These are phyloP conservation scores for Cancer borealis DNA, from an alignment of 2,888 invertebrate species.

Conservation along the genomic window DNA sequence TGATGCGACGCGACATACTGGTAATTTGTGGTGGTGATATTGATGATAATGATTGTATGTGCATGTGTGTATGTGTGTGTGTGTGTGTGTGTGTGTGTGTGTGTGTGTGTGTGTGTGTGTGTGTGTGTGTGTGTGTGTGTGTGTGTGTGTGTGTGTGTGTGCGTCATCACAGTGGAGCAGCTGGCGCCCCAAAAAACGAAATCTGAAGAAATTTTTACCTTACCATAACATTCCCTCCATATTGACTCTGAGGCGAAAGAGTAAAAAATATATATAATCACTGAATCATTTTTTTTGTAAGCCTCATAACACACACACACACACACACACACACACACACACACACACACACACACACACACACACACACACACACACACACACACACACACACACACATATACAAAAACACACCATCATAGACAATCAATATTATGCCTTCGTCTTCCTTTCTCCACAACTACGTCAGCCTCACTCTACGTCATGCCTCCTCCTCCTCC, in stretches of 20 bases:
- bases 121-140: constrained; percentile 28
- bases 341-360: constrained; percentile 20
- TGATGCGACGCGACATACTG: background rate
- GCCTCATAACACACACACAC: background rate
- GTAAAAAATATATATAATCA: background rate
- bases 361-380: constrained; percentile 20
- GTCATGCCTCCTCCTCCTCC: background rate
- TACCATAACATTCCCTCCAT: constrained; percentile 1
- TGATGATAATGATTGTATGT: background rate
- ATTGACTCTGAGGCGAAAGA: background rate
- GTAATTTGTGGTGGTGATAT: background rate
- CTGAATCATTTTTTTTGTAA: constrained; percentile 20
- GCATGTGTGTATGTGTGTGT: background rate
- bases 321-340: constrained; percentile 20
- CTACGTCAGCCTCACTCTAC: background rate
- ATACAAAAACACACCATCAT: background rate
- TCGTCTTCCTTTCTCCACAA: background rate
- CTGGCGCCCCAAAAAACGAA: background rate
- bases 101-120: constrained; percentile 40
- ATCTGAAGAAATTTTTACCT: background rate
- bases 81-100: constrained; percentile 24
- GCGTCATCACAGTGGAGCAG: background rate
- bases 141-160: constrained; percentile 1
- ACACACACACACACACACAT: constrained; percentile 8
- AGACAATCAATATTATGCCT: background rate